Base-by-base conservation (phyloP, 2,797 vertebrate species). In the Pyrocephalus nanus region DNA sequence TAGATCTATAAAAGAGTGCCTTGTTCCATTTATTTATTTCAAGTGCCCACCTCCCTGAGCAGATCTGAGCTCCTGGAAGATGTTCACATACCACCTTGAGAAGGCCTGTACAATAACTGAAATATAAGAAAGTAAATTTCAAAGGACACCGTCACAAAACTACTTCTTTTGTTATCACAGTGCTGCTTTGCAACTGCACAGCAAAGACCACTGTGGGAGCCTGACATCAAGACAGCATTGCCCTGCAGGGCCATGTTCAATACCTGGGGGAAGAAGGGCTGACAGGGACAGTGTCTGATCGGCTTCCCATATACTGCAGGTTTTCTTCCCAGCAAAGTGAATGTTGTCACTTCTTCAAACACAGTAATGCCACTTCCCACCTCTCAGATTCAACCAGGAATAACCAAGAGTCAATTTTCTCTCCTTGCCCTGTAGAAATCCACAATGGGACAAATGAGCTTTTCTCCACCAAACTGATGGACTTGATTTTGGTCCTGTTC, bases 1-100 rank as follows among this genome's bases (percentile, higher is more conserved):
- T 1, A 86, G 79, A 64, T 81, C 77, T 75, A 60, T 67, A 64
- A 55, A 74, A 79, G 51, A 73, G 13, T 50, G 32, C 26, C 64
- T 77, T 88, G 54, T 78, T 95, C 76, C 54, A 26, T 67, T 54
- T 78, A 67, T 93, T 96, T 94, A 86, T 93, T 93, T 94, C 90
- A 93, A 95, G 86, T 90, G 67, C 80, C 86, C 74, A 74, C 71
- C 83, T 91, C 54, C 50, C 32, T 4, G 30, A 60, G 87, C 50
- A 51, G 58, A 92, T 84, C 50, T 87, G 72, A 91, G 50, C 45
- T 93, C 42, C 45, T 84, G 79, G 23, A 67, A 81, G 71, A 60
- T 64, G 54, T 61, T 86, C 69, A 80, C n/a, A 23, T 8, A 12
- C 20, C 57, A 80, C 72, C 60, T 92, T 60, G 62, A 84, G 76